Conservation (phyloP, 2,888 invertebrate species). For the Tetropium fuscum region DNA sequence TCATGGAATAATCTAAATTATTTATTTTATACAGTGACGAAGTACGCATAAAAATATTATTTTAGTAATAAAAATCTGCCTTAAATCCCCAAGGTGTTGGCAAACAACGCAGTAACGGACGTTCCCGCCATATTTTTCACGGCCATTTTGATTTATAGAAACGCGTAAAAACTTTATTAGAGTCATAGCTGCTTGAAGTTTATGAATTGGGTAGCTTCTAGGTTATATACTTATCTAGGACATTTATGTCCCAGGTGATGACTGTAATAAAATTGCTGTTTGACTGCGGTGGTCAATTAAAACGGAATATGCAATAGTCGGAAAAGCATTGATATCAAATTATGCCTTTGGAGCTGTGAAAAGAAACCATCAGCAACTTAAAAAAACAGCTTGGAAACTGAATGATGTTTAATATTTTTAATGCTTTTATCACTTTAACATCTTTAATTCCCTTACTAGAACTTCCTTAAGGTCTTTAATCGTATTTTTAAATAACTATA, state of each 20-base stretch:
- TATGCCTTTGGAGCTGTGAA: too few species aligned
- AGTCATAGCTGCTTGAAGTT: slow-evolving; percentile 52
- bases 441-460: too few species aligned
- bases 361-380: too few species aligned
- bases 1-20: too few species aligned
- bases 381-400: too few species aligned
- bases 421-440: too few species aligned
- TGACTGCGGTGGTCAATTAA: too few species aligned
- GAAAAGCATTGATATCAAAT: too few species aligned
- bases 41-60: slow-evolving; percentile 18
- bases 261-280: neutral
- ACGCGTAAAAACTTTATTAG: slow-evolving; percentile 56
- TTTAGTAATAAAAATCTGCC: slow-evolving; percentile 22
- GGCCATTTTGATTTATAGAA: slow-evolving; percentile 53
- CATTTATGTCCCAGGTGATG: slow-evolving; percentile 44
- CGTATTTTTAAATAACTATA: too few species aligned
- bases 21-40: slow-evolving; percentile 14
- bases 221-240: slow-evolving; percentile 46
- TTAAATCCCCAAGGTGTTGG: slow-evolving; percentile 35
- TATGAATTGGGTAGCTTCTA: slow-evolving; percentile 55
- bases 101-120: slow-evolving; percentile 41
- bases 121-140: slow-evolving; percentile 48
- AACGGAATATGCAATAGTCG: too few species aligned
- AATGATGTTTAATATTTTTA: too few species aligned
- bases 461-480: too few species aligned